Evolutionary conservation across 2,888 invertebrate species (phyloP).

Genomic region (Agrenia bidenticulata): DNA sequence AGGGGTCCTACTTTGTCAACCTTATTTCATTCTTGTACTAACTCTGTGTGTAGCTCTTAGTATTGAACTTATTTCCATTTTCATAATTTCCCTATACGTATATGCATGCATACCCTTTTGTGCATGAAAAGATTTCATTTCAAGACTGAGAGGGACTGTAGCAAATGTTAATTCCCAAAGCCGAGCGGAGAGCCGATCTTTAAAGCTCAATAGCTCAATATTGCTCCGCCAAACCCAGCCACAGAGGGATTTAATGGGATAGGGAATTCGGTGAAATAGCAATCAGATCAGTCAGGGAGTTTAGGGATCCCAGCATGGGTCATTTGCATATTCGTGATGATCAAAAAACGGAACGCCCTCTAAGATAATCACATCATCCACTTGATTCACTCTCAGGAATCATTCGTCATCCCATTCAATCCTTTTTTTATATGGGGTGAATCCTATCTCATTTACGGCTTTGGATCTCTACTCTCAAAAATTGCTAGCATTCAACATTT

Average conservation of each 20-base stretch:
- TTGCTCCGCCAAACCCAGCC: not conserved
- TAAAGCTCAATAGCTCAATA: not conserved
- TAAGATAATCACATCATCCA: slow-evolving; percentile 52
- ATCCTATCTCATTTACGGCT: not conserved
- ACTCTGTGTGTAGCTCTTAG: too few species aligned
- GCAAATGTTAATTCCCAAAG: too few species aligned
- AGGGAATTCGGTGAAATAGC: slow-evolving; percentile 17
- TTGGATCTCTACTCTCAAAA: not conserved
- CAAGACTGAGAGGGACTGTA: too few species aligned
- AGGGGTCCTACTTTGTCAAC: too few species aligned
- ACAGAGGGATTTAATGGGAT: slow-evolving; percentile 20
- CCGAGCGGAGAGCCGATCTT: too few species aligned
- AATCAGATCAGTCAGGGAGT: slow-evolving; percentile 17
- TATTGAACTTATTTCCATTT: too few species aligned
- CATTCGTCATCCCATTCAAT: slow-evolving; percentile 41
- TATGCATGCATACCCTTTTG: too few species aligned
- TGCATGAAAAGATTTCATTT: too few species aligned
- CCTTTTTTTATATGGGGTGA: slow-evolving; percentile 3
- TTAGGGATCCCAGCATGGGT: slow-evolving; percentile 29
- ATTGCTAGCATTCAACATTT: not conserved
- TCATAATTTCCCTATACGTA: too few species aligned
- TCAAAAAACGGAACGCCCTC: slow-evolving; percentile 50
- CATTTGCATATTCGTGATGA: slow-evolving; percentile 52
- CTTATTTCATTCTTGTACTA: too few species aligned
- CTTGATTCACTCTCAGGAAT: slow-evolving; percentile 42